Evolutionary conservation across 1,140 invertebrate species (phyloP).

Genomic region (Diplogasteroides magnus): DNA sequence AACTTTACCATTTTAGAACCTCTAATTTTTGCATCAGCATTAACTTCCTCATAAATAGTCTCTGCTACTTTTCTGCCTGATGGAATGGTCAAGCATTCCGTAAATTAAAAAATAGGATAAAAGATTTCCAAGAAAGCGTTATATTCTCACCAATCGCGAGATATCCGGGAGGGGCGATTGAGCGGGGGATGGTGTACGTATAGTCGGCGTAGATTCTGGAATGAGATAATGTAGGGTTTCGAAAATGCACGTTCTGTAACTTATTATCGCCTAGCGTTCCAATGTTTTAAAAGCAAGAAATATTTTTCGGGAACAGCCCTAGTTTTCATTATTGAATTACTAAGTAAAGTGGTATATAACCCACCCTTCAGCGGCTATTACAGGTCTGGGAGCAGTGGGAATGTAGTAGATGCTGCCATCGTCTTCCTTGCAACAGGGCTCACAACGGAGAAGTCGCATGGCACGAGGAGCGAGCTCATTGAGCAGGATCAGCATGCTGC

Average conservation of each 20-base stretch:
- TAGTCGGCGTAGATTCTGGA: slow-evolving; percentile 21
- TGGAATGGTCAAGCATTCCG: no score
- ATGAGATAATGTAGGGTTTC: not conserved
- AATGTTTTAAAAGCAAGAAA: not conserved
- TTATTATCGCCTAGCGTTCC: no score
- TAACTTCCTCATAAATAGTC: no score
- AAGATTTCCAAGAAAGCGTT: no score
- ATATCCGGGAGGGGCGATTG: slow-evolving; percentile 19
- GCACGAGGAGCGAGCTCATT: slow-evolving; percentile 16
- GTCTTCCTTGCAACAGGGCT: slow-evolving; percentile 32
- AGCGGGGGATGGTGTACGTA: slow-evolving; percentile 20
- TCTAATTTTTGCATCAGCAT: no score
- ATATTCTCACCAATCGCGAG: slow-evolving; percentile 23
- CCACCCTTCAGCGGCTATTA: slow-evolving; percentile 18
- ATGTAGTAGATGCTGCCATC: slow-evolving; percentile 31
- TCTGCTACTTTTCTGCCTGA: no score
- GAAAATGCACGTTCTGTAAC: no score
- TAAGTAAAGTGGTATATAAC: not conserved
- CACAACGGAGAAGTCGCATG: slow-evolving; percentile 3
- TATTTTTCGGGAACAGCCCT: not conserved
- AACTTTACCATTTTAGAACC: no score
- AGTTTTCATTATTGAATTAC: not conserved
- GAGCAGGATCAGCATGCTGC: slow-evolving; percentile 26
- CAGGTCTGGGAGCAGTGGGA: slow-evolving; percentile 24
- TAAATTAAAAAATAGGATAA: no score